Base-by-base conservation (phyloP, 2,888 invertebrate species). In the Tribolium freemani region DNA sequence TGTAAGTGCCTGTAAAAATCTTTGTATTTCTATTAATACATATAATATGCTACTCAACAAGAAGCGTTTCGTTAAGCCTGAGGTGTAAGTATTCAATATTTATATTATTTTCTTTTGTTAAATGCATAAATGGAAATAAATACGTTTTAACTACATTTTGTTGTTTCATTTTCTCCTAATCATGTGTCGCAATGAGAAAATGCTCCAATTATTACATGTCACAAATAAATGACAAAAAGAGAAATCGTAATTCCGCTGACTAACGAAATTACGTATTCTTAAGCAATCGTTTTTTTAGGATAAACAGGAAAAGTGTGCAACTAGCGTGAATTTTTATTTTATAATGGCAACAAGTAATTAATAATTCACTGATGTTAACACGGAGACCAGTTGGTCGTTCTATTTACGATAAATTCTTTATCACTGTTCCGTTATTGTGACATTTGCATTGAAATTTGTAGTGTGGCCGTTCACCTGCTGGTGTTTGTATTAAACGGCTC, bases 1-100 rank as follows among this genome's bases (percentile, higher is more conserved):
- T 72, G 70, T 73, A 77, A 77, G 77, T 77, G 77, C 75, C 77
- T 77, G 72, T 73, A 57, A 73, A 64, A 71, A 66, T 57, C 57
- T 46, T 68, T 58, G 63, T 66, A 66, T 58, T 50, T 69, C 73
- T 73, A 51, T 66, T 73, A 57, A 50, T 57, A 44, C 53, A 45
- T 45, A 26, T 57, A 11, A 38, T 57, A 67, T 69, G 57, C 69
- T 72, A 46, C 69, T 67, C 54, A 69, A 48, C 9, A 73, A 67
- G 56, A 44, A 69, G 73, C 69, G 67, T 57, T 61, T 69, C 64
- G 46, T 67, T 60, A 56, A 69, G 48, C 66, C 73, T 51, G 45
- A 69, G 73, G 69, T 73, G 73, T 73, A 69, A 69, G 73, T 73
- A 48, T 72, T 72, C 63, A 72, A 72, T 57, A 72, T 69, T 73